Evolutionary conservation across 2,113 vertebrate species (phyloP).

Genomic region (Xiphorhynchus elegans): DNA sequence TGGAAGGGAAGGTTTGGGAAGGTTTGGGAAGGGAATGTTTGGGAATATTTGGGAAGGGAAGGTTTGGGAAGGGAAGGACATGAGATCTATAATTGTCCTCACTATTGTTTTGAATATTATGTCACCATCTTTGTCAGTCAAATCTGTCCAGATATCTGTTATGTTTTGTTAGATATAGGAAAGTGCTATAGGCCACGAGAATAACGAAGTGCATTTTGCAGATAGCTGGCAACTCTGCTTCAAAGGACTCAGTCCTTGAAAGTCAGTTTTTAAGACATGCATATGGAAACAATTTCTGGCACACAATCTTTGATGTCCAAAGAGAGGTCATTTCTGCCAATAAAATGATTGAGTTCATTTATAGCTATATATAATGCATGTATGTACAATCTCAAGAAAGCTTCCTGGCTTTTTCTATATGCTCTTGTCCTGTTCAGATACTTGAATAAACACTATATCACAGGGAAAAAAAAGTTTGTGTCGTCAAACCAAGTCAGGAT

Average conservation of each 20-base stretch:
- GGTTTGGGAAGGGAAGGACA: too few species aligned
- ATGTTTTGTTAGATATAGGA: background rate
- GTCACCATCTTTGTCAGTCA: background rate
- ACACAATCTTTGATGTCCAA: background rate
- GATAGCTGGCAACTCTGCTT: background rate
- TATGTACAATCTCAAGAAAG: background rate
- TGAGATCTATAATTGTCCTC: background rate
- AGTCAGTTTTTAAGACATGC: background rate
- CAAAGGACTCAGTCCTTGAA: background rate
- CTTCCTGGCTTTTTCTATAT: background rate
- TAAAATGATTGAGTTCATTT: background rate
- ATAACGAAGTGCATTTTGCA: background rate
- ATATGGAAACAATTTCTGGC: background rate
- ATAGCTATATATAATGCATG: background rate
- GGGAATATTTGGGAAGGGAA: too few species aligned
- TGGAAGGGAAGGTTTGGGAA: too few species aligned
- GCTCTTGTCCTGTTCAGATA: background rate
- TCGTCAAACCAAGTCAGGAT: background rate
- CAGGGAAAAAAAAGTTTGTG: background rate
- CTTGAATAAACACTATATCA: background rate
- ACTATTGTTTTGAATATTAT: background rate
- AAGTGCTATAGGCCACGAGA: background rate
- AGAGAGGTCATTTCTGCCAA: background rate
- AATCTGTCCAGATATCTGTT: background rate
- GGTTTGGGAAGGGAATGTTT: too few species aligned